Evolutionary conservation across 1,140 invertebrate genomes (phyloP).

Genomic region (Heliothis subflexa): DNA sequence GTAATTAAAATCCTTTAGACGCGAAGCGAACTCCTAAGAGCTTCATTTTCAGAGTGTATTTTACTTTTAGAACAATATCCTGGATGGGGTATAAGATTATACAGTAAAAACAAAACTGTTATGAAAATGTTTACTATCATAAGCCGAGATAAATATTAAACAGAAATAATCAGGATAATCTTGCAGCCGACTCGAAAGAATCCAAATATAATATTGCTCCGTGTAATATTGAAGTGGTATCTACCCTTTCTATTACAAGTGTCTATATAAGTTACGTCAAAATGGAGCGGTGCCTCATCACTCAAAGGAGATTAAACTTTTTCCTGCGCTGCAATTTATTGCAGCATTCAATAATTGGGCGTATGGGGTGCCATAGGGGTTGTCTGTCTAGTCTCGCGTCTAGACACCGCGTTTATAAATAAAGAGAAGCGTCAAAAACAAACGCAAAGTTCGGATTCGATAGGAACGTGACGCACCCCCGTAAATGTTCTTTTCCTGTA

Average conservation of each 20-base stretch:
- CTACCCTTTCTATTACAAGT: constrained; percentile 29
- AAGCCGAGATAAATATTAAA: no score
- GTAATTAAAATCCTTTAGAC: constrained; percentile 39
- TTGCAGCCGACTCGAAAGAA: no score
- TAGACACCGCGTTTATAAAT: constrained; percentile 47
- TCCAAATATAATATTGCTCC: not conserved
- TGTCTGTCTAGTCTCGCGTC: constrained; percentile 41
- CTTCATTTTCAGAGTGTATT: constrained; percentile 16
- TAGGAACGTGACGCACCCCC: constrained; percentile 20
- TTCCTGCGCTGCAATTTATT: constrained; percentile 57
- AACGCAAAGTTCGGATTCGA: constrained; percentile 8
- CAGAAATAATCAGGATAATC: no score
- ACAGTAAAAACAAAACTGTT: not conserved
- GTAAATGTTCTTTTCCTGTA: constrained; percentile 42
- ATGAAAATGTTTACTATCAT: not conserved
- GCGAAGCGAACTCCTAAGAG: constrained; percentile 21
- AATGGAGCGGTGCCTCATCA: constrained; percentile 62
- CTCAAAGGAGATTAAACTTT: constrained; percentile 72
- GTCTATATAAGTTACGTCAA: constrained; percentile 52
- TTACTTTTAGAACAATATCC: not conserved
- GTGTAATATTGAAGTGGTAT: not conserved
- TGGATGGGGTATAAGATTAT: not conserved
- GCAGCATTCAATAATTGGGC: constrained; percentile 54
- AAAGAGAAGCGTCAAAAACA: constrained; percentile 34
- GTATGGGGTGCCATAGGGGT: constrained; percentile 34